phyloP scores from a whole-genome alignment of 1,140 invertebrate species.

The Apis laboriosa region DNA sequence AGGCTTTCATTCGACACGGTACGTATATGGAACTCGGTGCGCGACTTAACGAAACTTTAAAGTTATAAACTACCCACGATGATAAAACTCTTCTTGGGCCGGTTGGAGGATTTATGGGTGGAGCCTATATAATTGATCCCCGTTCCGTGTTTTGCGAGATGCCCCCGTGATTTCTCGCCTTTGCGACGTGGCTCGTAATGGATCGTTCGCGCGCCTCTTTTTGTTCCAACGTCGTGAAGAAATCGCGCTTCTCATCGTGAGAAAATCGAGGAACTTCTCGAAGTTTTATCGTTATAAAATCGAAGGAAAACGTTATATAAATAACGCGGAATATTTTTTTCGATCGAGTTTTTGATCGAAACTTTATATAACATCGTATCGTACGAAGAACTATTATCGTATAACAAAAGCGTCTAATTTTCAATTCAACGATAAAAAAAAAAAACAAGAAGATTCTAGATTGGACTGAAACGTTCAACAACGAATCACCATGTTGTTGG shows the following conservation, averaged over 20 bases:
- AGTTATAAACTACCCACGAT: slow-evolving; percentile 7
- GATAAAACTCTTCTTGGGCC: slow-evolving; percentile 7
- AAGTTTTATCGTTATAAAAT: too few species aligned
- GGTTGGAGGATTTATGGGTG: not conserved
- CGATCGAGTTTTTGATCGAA: too few species aligned
- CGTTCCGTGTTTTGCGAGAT: not conserved
- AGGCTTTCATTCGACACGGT: slow-evolving; percentile 9
- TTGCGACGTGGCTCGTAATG: not conserved
- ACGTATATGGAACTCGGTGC: slow-evolving; percentile 4
- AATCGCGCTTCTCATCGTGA: not conserved
- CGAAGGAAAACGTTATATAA: too few species aligned
- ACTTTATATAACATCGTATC: too few species aligned
- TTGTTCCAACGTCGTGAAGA: not conserved
- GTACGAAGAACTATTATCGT: too few species aligned
- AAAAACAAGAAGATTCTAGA: too few species aligned
- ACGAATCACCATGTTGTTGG: not conserved
- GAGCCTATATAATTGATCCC: slow-evolving; percentile 4
- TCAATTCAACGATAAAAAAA: too few species aligned
- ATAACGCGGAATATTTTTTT: too few species aligned
- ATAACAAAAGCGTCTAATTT: too few species aligned
- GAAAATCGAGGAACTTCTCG: too few species aligned
- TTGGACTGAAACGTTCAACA: not conserved
- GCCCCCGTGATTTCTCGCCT: not conserved
- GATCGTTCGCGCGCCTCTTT: not conserved
- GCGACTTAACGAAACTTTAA: not conserved